Evolutionary conservation across 2,797 vertebrate species (phyloP).

Genomic region (Anisognathus igniventris): DNA sequence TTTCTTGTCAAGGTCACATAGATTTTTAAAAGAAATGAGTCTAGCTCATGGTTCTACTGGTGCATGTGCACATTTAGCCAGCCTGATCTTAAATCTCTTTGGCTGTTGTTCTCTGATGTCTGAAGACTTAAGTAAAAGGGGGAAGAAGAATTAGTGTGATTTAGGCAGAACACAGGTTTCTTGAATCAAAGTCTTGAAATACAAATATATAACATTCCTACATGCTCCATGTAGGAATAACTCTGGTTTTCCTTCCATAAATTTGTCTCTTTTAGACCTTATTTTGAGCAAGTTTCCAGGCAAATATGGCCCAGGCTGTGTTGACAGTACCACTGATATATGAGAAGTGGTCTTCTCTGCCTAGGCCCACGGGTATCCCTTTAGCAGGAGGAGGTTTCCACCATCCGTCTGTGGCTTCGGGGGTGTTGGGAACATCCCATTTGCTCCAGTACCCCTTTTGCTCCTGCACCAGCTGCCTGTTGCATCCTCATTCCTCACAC

Average conservation of each 20-base stretch:
- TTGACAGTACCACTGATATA: background rate
- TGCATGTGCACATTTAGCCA: background rate
- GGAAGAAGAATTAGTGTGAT: background rate
- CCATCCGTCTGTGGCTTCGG: background rate
- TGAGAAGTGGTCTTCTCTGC: accelerated
- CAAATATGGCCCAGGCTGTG: accelerated
- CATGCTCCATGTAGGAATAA: background rate
- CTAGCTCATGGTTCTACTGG: background rate
- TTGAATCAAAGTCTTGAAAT: background rate
- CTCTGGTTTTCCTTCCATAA: background rate
- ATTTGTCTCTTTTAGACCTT: background rate
- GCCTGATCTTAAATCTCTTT: background rate
- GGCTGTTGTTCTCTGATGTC: background rate
- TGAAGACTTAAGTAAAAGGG: background rate
- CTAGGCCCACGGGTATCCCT: background rate
- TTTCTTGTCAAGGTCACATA: background rate
- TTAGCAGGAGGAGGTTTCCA: background rate
- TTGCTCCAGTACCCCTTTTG: accelerated
- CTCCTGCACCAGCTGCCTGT: accelerated
- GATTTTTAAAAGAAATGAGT: background rate
- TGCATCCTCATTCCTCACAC: accelerated
- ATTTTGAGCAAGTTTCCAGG: background rate
- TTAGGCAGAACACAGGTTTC: background rate
- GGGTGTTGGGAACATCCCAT: accelerated
- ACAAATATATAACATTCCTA: background rate